Base-by-base conservation (phyloP, 1,140 invertebrate species). In the Aradophagus sp. region DNA sequence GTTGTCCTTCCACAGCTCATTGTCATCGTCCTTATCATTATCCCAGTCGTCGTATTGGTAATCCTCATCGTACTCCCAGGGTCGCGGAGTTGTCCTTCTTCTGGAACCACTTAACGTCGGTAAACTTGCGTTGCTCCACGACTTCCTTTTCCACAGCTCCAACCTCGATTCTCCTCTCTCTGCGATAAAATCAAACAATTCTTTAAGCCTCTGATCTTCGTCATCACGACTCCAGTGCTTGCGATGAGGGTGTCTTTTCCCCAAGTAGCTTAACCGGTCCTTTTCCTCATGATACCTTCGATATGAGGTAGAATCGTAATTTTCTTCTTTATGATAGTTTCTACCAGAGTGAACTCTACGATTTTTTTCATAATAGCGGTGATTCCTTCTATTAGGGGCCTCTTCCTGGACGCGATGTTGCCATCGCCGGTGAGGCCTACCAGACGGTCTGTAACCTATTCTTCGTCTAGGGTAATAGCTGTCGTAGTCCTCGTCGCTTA, bases 1-100 rank as follows among this genome's bases (percentile, higher is more conserved):
- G 0, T 59, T 70, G 2, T 73, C 56, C 12, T 74, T 75, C 67
- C 72, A 72, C 3, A 77, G 38, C 14, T 75, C 73, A 5, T 77
- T 71, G 7, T 78, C 71, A 11, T 73, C 50, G 2, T 73, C 53
- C 8, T 53, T 27, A n/a, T 69, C 50, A n/a, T 41, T 31, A 5
- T 74, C 66, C 5, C 48, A 48, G 8, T 75, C 71, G 2, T 76
- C 59, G 3, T 45, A 41, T 2, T 65, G 19, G 27, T 72, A 32
- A 1, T 62, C 50, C 0, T 68, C 67, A 10, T 63, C 44, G 5
- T 71, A 39, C 11, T 72, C 35, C 27, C 34, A 27, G 7, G 48
- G 39, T 14, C 29, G 52, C 7, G n/a, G n/a, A n/a, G n/a, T n/a
- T n/a, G 35, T 66, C 19, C 20, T 69, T 16, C 26, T 42, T 23